Base-by-base conservation (phyloP, 1,140 invertebrate genomes). In the Drosophila baimaii region DNA sequence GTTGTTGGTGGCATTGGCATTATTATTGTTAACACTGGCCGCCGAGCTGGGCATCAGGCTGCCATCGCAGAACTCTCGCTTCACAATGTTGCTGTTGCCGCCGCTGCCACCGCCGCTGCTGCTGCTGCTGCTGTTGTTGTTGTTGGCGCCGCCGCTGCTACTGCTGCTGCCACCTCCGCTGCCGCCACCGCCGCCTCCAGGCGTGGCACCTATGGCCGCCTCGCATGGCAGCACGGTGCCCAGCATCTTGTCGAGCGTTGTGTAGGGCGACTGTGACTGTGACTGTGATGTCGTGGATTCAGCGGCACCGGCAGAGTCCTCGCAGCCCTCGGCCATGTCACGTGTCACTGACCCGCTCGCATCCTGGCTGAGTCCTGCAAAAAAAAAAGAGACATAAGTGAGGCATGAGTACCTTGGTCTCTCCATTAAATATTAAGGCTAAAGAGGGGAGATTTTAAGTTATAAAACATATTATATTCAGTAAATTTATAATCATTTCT, bases 271-370 rank as follows among this genome's bases (percentile, higher is more conserved):
- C 78, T 81, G 72, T 77, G 85, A 79, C 49, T 76, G 73, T 68
- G 62, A 77, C 80, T 81, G 76, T 77, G 85, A 82, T 57, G 85
- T 90, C 31, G 64, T 89, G 56, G 80, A 83, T 77, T 92, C 91
- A 58, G 89, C 81, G 66, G 84, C 84, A 57, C 79, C 84, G 72
- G 77, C 83, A 64, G 83, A 89, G 73, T 92, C 91, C 78, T 92
- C 91, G 70, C 90, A 90, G 80, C 91, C 91, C 78, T 92, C 91
- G 69, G 91, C 91, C 91, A 92, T 92, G 79, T 91, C 91, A 88
- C 73, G 65, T 77, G 75, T 51, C 65, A 69, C 65, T 85, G 77
- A 69, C 44, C 61, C 83, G 58, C 54, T 65, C 31, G 71, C 83
- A 89, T 88, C 59, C 46, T 83, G 79, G 49, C 65, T 43, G 37